A percentile compares a stretch with the other conserved stretches of the same genome.
These are phyloP conservation scores for Notodonta dromedarius DNA, from an alignment of 2,888 invertebrate genomes.

Conservation along the genomic window DNA sequence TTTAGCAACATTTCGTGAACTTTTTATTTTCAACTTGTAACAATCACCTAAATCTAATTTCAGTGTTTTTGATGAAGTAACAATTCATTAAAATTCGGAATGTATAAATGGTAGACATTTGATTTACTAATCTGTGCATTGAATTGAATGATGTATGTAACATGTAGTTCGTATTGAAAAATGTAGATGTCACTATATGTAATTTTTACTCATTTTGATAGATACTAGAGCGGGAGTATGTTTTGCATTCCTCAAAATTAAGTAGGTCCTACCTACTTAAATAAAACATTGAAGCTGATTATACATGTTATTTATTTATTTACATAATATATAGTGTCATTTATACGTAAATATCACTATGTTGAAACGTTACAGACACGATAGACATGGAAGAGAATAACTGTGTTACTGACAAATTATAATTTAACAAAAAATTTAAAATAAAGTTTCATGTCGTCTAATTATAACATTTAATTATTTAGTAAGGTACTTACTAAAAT, in stretches of 20 bases:
- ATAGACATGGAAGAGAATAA: conserved; percentile 43
- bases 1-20: too few species aligned
- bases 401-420: conserved; percentile 12
- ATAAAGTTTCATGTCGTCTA: conserved; percentile 19
- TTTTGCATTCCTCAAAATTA: not conserved
- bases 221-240: not conserved
- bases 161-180: conserved; percentile 5
- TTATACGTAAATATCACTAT: conserved; percentile 52
- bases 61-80: too few species aligned
- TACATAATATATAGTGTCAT: conserved; percentile 53
- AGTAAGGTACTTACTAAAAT: conserved; percentile 35
- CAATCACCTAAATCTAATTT: too few species aligned
- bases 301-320: conserved; percentile 33
- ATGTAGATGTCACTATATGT: conserved; percentile 27
- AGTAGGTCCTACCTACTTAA: conserved; percentile 11
- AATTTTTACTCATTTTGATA: not conserved
- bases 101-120: too few species aligned
- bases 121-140: too few species aligned
- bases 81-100: too few species aligned
- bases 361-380: conserved; percentile 51
- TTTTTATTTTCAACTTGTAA: too few species aligned
- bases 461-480: conserved; percentile 19
- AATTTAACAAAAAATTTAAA: not conserved
- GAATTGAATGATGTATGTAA: not conserved
- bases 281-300: conserved; percentile 58